Base-by-base conservation (phyloP, 53 echinoderm and acorn worm genomes). In the Holothuria scabra region DNA sequence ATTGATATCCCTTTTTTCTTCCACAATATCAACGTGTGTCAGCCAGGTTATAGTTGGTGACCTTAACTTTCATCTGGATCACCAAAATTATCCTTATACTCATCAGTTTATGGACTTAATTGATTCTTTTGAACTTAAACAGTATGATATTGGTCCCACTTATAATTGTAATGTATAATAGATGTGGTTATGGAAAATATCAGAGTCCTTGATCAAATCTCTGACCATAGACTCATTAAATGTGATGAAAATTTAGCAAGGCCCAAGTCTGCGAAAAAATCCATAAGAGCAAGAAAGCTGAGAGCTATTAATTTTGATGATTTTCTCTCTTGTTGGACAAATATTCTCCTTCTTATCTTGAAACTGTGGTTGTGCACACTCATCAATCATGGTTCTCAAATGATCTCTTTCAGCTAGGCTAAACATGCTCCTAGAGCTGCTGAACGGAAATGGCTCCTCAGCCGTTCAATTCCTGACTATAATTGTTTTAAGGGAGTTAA, bases 401-500 rank as follows among this genome's bases (percentile, higher is more conserved):
- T 20, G 13, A 20, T 14, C 20, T 12, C 12, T 57, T 20, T 57
- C 20, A 12, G 58, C 12, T 20, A 57, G 58, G 58, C 12, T 57
- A 57, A 57, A 57, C 58, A 20, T 20, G 20, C 12, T 57, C 58
- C 13, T 57, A 12, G 58, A 57, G 58, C 58, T 14, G 58, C 58
- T 57, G 58, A 57, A 57, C 58, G 58, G 58, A 57, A 57, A 57
- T 57, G 12, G 58, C 58, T 57, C 58, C 58, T 57, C 58, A 57
- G 58, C 20, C 13, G 20, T 12, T 57, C 58, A 12, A 12, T 57
- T 57, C 13, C 58, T 20, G 58, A 57, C 58, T 57, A 57, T 20
- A 20, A 57, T 57, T 20, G 20, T 20, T 57, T 57, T 20, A 57
- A 57, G 58, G 20, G 20, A 57, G 20, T 57, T 20, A 57, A 20